These are phyloP conservation scores for Poeciliopsis gracilis DNA, from an alignment of 2,797 vertebrate genomes.

Conservation along the genomic window DNA sequence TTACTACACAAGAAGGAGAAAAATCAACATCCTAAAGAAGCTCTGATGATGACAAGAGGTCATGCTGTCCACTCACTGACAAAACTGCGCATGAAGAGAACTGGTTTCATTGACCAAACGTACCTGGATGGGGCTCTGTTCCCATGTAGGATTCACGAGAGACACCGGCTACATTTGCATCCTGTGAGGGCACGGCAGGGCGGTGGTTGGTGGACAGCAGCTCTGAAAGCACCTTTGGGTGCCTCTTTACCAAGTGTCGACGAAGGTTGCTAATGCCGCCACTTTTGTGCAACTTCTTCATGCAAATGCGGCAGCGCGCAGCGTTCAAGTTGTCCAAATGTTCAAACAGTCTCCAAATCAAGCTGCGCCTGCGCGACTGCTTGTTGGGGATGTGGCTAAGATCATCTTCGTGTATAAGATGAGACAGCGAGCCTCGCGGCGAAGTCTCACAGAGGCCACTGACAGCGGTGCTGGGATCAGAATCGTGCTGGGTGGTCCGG, in stretches of 20 bases:
- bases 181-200: conserved; percentile 26
- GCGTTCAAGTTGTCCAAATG: conserved; percentile 60
- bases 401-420: not conserved
- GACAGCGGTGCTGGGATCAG: conserved; percentile 46
- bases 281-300: conserved; percentile 71
- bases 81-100: not conserved
- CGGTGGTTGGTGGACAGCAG: conserved; percentile 58
- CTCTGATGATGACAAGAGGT: not conserved
- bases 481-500: conserved; percentile 38
- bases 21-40: conserved; percentile 1
- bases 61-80: not conserved
- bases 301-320: conserved; percentile 74
- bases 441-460: conserved; percentile 43
- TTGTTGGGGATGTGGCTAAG: not conserved
- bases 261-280: conserved; percentile 54
- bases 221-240: conserved; percentile 65
- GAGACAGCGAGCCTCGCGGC: conserved; percentile 22
- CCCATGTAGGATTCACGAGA: not conserved
- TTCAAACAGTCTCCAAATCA: conserved; percentile 76
- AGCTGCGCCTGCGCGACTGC: conserved; percentile 55
- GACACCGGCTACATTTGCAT: conserved; percentile 11
- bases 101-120: not conserved
- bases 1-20: conserved; percentile 46
- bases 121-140: conserved; percentile 54
- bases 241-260: conserved; percentile 76